Evolutionary conservation across 2,888 invertebrate genomes (phyloP), one percentile per base, ranked within the genome.

Genomic region (Pyrochroa serraticornis): DNA sequence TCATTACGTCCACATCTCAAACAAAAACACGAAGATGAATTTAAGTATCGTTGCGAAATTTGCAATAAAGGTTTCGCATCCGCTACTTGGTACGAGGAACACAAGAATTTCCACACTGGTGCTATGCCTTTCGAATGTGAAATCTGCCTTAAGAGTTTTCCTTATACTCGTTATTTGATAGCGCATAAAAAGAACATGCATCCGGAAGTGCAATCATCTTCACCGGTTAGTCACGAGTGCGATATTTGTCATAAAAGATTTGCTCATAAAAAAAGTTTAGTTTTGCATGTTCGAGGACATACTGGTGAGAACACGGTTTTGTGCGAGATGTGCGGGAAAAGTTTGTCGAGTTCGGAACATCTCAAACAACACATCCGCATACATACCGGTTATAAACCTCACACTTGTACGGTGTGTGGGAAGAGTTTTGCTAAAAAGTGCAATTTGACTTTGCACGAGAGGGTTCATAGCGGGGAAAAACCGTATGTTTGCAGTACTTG

Each of bases 21-120:
- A 47, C 67, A 69, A n/a, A 71, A 69, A 10, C 78, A 78, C 55
- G 66, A 75, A 10, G 70, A 74, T 30, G 75, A 77, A 43, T 78
- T 80, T 60, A 80, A 80, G 53, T 83, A 83, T 71, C 79, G 80
- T 55, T 84, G 84, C 68, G 79, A 81, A 43, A 79, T 79, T 6
- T 84, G 84, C 68, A 80, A 81, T 51, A 83, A 83, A 71, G 83
- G 83, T 9, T 84, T 84, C 61, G 82, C 82, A 75, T 82, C 83
- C 67, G 77, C 78, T 39, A 80, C 81, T 36, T 78, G 82, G 64
- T 82, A 81, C 52, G 80, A 81, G 66, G 83, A 84, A 58, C 85
- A 85, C 71, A 80, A 81, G 67, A 84, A 84, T 68, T 82, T 82
- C 8, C 83, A 83, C 71, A 78, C 80, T 31, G 82, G 82, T 41